Conservation (phyloP, 1,140 invertebrate species). For the Drosophila pseudoananassae region DNA sequence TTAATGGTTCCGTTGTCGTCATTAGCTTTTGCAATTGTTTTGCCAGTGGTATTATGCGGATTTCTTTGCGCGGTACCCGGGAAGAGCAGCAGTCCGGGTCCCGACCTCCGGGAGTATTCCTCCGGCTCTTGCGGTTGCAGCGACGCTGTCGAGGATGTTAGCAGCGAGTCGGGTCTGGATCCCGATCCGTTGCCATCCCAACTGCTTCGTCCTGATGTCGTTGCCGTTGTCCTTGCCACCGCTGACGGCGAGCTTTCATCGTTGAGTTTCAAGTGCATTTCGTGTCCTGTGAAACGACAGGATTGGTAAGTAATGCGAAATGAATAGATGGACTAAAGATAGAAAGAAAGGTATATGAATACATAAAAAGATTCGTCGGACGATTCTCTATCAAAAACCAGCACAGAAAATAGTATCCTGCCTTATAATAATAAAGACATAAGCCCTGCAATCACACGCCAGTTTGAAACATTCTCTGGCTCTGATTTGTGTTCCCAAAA, state of each 20-base stretch:
- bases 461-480: background rate
- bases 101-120: conserved; percentile 7
- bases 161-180: conserved; percentile 29
- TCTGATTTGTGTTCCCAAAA: background rate
- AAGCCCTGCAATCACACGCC: background rate
- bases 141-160: conserved; percentile 60
- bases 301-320: background rate
- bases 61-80: conserved; percentile 59
- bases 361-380: no score
- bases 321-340: background rate
- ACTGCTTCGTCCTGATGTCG: conserved; percentile 13
- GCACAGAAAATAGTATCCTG: background rate
- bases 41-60: conserved; percentile 42
- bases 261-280: conserved; percentile 21
- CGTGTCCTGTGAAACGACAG: background rate
- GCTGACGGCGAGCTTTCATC: conserved; percentile 21
- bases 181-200: conserved; percentile 25
- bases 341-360: background rate
- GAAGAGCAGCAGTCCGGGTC: conserved; percentile 64
- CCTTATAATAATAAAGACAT: background rate
- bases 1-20: conserved; percentile 51
- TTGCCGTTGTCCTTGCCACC: conserved; percentile 18
- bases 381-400: no score
- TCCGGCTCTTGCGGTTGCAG: conserved; percentile 21
- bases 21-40: conserved; percentile 49